A percentile compares a stretch with the other conserved stretches of the same genome.
phyloP scores from a whole-genome alignment of 2,888 invertebrate genomes.

The Amaurobius ferox region DNA sequence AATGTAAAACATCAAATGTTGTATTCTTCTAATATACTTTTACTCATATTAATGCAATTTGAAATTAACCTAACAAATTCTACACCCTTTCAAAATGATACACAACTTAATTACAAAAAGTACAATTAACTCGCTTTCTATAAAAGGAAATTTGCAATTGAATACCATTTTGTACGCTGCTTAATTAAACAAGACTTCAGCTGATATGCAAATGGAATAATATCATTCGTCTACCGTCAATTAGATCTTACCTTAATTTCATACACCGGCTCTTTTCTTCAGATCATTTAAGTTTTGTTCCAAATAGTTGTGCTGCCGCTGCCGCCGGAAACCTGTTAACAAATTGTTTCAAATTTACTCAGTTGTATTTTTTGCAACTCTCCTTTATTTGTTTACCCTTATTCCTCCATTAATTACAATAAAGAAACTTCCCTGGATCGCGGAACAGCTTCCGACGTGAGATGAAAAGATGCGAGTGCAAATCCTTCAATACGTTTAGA shows the following conservation, averaged over 20 bases:
- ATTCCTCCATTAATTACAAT: conserved; percentile 53
- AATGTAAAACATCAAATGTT: too few relatives aligned
- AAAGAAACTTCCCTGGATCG: conserved; percentile 52
- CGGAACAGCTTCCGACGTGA: conserved; percentile 45
- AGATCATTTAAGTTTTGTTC: conserved; percentile 44
- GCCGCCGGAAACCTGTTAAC: conserved; percentile 57
- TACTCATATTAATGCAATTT: too few relatives aligned
- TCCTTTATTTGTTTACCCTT: conserved; percentile 68
- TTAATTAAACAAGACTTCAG: not conserved
- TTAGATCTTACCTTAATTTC: not conserved
- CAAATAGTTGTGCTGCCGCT: conserved; percentile 42
- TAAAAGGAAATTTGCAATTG: too few relatives aligned
- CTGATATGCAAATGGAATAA: not conserved
- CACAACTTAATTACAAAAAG: too few relatives aligned
- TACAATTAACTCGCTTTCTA: too few relatives aligned
- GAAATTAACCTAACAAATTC: too few relatives aligned
- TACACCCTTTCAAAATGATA: too few relatives aligned
- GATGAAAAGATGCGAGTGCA: conserved; percentile 51
- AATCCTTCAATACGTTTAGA: conserved; percentile 61
- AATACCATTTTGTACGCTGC: not conserved
- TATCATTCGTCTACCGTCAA: not conserved
- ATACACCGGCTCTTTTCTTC: conserved; percentile 32
- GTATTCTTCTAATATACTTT: too few relatives aligned
- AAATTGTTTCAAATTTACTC: conserved; percentile 59
- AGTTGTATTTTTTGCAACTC: conserved; percentile 29